Base-by-base conservation (phyloP, 2,797 vertebrate species). In the Myotis pilosus region DNA sequence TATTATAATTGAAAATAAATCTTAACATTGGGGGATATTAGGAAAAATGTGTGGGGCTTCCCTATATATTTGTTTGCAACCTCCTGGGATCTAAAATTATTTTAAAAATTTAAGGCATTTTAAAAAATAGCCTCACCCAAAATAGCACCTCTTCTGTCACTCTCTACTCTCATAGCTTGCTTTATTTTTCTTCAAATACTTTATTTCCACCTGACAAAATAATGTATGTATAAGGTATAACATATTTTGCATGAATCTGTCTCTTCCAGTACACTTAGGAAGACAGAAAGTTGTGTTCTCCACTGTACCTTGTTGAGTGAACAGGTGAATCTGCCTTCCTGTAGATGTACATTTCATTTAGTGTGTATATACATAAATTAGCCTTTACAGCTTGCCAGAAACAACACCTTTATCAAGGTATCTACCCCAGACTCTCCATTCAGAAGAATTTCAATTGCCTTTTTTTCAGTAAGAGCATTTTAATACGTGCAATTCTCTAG, bases 401-500 rank as follows among this genome's bases (percentile, higher is more conserved):
- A 62, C 62, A 89, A 57, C 30, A 89, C 23, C 11, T 88, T 93
- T 78, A 86, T 62, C 69, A 93, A 92, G 13, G 62, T 68, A 82
- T 74, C 51, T 16, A 91, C 64, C 19, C 57, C 25, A 76, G 49
- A n/a, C 4, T 82, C 25, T 89, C 53, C 47, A 47, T 55, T 90
- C 69, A 95, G 72, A 90, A 66, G 53, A 95, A 76, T 85, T 87
- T 95, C 36, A 55, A 79, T 57, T 78, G 53, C 17, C 3, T 86
- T 74, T 55, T 72, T 60, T 41, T 62, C 6, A 9, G 55, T 64
- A 82, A 85, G 87, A 92, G 79, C 19, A 85, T 79, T 93, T 94
- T 75, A 89, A 92, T 79, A 94, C 57, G 62, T 64, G 62, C 6
- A 89, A 41, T 83, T 90, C 71, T 82, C 64, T 30, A 80, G 33